Evolutionary conservation across 92 coral and sea anemone genomes (phyloP), one percentile per base, ranked within the genome.

Genomic region (Heliopora coerulea): DNA sequence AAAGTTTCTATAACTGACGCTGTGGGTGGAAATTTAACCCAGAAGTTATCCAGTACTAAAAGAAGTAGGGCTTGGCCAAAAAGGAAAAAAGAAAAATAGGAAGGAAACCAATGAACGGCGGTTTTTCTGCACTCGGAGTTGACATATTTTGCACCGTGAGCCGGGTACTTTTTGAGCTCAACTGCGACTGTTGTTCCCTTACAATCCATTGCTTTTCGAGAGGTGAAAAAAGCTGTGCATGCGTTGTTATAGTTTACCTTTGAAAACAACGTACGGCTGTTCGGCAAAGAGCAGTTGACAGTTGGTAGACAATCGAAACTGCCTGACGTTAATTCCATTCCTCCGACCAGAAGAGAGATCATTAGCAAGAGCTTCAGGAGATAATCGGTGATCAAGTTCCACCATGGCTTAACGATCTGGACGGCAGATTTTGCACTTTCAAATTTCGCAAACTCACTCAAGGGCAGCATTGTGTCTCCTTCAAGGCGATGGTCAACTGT

Each of bases 101-200:
- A 69, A 0, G 56, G 73, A 82, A 82, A 82, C 62, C 58, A 49
- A 35, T 78, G 89, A 17, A 75, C 54, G 21, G 83, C 84, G 33
- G 56, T 77, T 34, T 72, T 73, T 24, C 78, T 40, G 64, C 89
- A 86, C 56, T 60, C 81, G 9, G 84, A 58, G 21, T 86, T 72
- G 4, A 86, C 86, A 72, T 68, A 86, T 15, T 86, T 85, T 14
- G 72, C 50, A 48, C 82, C 82, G 25, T 77, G 86, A 24, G 68
- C n/a, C n/a, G n/a, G 26, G 42, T 78, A 66, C 69, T 82, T 78
- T 50, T 60, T 72, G 13, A 86, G 81, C 14, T 82, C 80, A 14
- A 75, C 60, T 39, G 81, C 19, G n/a, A 81, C 73, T 5, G 75
- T 64, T 27, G 56, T 33, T 3, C 34, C 46, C 48, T 25, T 68